Conservation (phyloP, 2,797 vertebrate species). For the Galagoides demidoff region DNA sequence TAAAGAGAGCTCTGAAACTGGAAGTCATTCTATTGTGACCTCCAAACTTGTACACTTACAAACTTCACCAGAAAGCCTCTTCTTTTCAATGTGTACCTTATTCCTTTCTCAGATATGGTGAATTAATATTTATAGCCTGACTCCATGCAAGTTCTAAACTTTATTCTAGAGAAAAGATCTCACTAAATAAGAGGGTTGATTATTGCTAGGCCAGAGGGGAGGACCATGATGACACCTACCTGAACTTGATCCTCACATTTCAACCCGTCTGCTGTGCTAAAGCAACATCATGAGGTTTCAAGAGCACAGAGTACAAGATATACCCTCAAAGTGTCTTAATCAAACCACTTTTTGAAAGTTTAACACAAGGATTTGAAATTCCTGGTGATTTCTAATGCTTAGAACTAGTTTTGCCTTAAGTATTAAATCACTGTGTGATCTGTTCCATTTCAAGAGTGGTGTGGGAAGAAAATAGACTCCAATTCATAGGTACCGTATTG, state of each 20-base stretch:
- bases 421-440: conserved; percentile 49
- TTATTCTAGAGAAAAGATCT: conserved; percentile 56
- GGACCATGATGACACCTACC: fast-evolving
- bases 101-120: neutral
- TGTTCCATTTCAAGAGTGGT: conserved; percentile 46
- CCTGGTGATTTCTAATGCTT: conserved; percentile 14
- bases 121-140: conserved; percentile 19
- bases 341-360: neutral
- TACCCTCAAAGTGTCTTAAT: neutral
- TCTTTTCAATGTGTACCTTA: neutral
- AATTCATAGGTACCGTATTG: conserved; percentile 74
- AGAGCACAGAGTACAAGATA: neutral
- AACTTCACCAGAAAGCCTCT: conserved; percentile 36
- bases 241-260: neutral
- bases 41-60: neutral
- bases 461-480: conserved; percentile 71
- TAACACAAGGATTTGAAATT: conserved; percentile 2
- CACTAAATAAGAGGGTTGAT: neutral
- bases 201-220: conserved; percentile 45
- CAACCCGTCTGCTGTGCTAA: neutral
- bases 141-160: conserved; percentile 54
- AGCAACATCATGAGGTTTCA: neutral
- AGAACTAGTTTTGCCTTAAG: conserved; percentile 1
- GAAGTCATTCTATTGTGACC: neutral
- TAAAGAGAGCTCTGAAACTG: conserved; percentile 11